Conservation (phyloP, 2,113 vertebrate species). For the Myxocyprinus asiaticus region DNA sequence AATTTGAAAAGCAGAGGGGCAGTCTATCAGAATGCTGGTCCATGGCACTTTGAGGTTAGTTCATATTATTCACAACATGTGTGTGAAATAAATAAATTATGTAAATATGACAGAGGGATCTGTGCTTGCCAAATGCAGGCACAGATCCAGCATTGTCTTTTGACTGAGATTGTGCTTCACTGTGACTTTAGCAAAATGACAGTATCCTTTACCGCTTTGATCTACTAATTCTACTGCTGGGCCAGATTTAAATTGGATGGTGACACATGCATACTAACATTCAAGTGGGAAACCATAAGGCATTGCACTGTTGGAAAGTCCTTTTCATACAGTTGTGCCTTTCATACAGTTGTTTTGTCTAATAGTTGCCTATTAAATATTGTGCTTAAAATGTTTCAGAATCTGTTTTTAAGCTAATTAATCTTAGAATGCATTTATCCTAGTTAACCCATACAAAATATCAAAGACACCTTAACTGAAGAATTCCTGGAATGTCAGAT, state of each 20-base stretch:
- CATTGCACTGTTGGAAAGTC: background rate
- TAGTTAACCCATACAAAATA: no score
- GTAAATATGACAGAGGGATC: conserved; percentile 3
- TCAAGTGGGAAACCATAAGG: background rate
- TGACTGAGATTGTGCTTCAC: background rate
- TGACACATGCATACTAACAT: conserved; percentile 12
- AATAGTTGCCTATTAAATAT: background rate
- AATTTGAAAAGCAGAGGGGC: background rate
- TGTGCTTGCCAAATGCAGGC: background rate
- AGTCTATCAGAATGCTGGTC: conserved; percentile 8
- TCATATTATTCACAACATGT: conserved; percentile 18
- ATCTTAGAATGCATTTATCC: background rate
- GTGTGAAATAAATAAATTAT: conserved; percentile 5
- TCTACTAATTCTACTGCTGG: background rate
- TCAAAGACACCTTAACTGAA: no score
- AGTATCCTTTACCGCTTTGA: background rate
- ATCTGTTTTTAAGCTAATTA: background rate
- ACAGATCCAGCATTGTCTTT: background rate
- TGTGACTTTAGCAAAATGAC: background rate
- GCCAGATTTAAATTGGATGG: background rate
- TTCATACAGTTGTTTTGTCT: background rate
- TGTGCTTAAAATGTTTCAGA: background rate
- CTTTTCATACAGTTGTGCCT: background rate
- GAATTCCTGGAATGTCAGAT: no score
- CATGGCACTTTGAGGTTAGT: background rate